phyloP scores from a whole-genome alignment of 92 coral and sea anemone genomes.

The Micromussa lordhowensis region DNA sequence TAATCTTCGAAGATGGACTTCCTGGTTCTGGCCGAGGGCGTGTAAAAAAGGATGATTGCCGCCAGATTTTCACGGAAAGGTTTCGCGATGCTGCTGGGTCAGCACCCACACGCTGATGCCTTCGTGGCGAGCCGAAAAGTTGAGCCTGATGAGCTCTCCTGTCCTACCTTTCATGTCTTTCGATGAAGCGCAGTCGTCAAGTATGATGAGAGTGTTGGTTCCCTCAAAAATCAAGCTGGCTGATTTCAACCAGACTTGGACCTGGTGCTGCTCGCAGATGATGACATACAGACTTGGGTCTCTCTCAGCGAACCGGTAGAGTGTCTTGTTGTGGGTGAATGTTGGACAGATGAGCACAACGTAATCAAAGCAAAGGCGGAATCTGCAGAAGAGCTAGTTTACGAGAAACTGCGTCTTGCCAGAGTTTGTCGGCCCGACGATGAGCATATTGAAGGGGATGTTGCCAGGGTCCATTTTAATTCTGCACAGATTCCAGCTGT shows the following conservation, averaged over 20 bases:
- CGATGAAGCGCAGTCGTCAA: too few relatives aligned
- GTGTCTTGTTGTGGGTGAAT: too few relatives aligned
- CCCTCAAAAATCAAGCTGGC: background rate
- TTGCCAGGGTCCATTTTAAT: too few relatives aligned
- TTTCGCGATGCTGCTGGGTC: slow-evolving; percentile 13
- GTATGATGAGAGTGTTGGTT: slow-evolving; percentile 36
- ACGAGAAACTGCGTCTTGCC: slow-evolving; percentile 17
- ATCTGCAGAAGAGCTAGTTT: background rate
- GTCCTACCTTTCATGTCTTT: background rate
- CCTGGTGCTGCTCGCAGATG: background rate
- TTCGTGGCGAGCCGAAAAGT: background rate
- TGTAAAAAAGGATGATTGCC: slow-evolving; percentile 10
- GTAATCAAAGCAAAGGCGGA: slow-evolving; percentile 2
- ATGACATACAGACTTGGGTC: slow-evolving; percentile 11
- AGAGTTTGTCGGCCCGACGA: slow-evolving; percentile 26
- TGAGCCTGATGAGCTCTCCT: too few relatives aligned
- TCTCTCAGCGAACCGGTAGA: too few relatives aligned
- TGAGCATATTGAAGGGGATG: background rate
- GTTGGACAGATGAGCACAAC: slow-evolving; percentile 9
- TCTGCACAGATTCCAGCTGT: too few relatives aligned
- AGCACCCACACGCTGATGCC: slow-evolving; percentile 41
- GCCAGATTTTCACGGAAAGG: slow-evolving; percentile 26
- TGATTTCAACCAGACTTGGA: background rate
- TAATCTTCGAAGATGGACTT: slow-evolving; percentile 31
- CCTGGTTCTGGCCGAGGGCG: background rate